phyloP scores from a whole-genome alignment of 1,140 invertebrate genomes.

The Chlorops oryzae region DNA sequence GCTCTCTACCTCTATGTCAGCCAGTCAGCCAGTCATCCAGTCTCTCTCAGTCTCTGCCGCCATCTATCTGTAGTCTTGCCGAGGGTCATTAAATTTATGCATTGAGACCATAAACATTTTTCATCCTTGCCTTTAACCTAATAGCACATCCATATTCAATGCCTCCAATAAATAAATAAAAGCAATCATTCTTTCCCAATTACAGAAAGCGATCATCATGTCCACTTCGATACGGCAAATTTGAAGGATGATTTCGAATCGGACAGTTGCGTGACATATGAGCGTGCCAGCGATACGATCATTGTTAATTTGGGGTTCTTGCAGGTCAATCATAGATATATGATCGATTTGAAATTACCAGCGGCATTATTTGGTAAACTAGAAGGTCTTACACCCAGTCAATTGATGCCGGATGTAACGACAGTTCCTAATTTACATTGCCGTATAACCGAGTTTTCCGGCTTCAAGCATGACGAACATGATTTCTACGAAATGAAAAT shows the following conservation, averaged over 20 bases:
- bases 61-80: no score
- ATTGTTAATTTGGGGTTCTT: constrained; percentile 46
- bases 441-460: constrained; percentile 35
- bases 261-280: constrained; percentile 44
- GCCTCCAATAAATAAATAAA: no score
- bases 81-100: no score
- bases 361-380: constrained; percentile 28
- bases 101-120: no score
- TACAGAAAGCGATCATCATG: constrained; percentile 49
- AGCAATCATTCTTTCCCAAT: no score
- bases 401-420: constrained; percentile 33
- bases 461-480: constrained; percentile 35
- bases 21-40: no score
- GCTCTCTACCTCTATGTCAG: no score
- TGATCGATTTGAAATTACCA: constrained; percentile 42
- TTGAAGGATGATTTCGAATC: constrained; percentile 42
- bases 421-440: constrained; percentile 44
- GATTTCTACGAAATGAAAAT: constrained; percentile 49
- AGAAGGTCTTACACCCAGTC: constrained; percentile 13
- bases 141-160: no score
- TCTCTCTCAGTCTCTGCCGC: no score
- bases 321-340: constrained; percentile 46
- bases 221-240: constrained; percentile 41
- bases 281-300: constrained; percentile 37
- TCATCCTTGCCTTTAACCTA: no score